These are phyloP conservation scores for Phrynocephalus forsythii DNA, from an alignment of 2,797 vertebrate genomes.

Conservation along the genomic window DNA sequence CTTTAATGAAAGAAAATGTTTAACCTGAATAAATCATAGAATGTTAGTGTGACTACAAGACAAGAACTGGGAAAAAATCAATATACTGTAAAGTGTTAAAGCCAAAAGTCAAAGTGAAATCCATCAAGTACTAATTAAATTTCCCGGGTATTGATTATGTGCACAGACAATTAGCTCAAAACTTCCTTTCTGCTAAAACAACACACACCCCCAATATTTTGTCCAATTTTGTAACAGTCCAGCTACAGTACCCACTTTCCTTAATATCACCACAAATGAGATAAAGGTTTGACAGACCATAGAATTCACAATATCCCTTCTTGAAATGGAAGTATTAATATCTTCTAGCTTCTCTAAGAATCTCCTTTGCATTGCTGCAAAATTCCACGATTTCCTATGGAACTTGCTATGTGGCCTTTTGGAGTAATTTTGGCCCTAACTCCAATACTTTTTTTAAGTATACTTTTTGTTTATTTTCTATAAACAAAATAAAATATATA, in stretches of 20 bases:
- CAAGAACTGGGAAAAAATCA: neutral
- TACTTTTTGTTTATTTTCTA: too few species aligned
- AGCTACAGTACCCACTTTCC: neutral
- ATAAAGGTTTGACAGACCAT: neutral
- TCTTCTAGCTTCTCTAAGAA: neutral
- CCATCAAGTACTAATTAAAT: neutral
- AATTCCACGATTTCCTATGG: neutral
- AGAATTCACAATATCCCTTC: neutral
- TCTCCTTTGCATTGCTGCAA: neutral
- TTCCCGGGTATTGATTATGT: neutral
- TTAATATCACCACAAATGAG: neutral
- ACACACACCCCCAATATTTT: neutral
- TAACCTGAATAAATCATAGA: too few species aligned
- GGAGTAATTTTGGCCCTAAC: neutral
- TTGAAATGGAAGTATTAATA: neutral
- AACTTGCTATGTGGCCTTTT: neutral
- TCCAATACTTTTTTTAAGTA: neutral
- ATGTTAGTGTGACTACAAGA: neutral
- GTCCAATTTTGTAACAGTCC: neutral
- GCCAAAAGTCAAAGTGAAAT: neutral
- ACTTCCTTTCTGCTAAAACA: neutral
- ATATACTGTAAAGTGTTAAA: neutral
- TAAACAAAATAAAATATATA: too few species aligned
- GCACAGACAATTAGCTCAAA: neutral
- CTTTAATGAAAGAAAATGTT: too few species aligned